Base-by-base conservation (phyloP, 1,140 invertebrate species). In the Antheraea pernyi region DNA sequence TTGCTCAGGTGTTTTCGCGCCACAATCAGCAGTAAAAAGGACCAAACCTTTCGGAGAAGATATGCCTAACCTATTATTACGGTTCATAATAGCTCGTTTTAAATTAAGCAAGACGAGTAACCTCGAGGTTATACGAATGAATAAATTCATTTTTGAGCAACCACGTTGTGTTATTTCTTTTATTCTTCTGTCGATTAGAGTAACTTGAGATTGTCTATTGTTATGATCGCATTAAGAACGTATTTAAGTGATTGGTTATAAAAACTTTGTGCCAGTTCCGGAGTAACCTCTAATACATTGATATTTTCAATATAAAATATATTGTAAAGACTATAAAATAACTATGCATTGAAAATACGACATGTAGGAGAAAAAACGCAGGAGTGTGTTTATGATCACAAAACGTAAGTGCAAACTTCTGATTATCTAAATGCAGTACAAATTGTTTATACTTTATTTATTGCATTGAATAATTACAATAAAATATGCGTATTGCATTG, bases 1-100 rank as follows among this genome's bases (percentile, higher is more conserved):
- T 62, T 70, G 77, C 82, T 72, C 86, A 89, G 86, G 86, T 89
- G 86, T 84, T 81, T 75, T 73, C 69, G 73, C 76, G 77, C 73
- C 76, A 83, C 85, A 86, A 89, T 87, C 82, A 84, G 84, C 86
- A 89, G 81, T 89, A 87, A 89, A 88, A 87, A 82, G 80, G 81
- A 86, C 86, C 76, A 80, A 78, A 72, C 70, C 74, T 74, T 75
- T 70, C 69, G 70, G 39, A 71, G 66, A 73, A 73, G 67, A 71
- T 67, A 59, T 71, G 69, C 63, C 69, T 62, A 59, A 53, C 73
- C 60, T 71, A 65, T 76, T 71, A 71, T 67, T 70, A 58, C 58
- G 64, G 53, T 69, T 69, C 59, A 42, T 67, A 75, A 75, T 68
- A 66, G 68, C 69, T 68, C 53, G 67, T 67, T 71, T 64, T 36